phyloP scores from a whole-genome alignment of 2,888 invertebrate genomes.

The Perithous albicinctus region DNA sequence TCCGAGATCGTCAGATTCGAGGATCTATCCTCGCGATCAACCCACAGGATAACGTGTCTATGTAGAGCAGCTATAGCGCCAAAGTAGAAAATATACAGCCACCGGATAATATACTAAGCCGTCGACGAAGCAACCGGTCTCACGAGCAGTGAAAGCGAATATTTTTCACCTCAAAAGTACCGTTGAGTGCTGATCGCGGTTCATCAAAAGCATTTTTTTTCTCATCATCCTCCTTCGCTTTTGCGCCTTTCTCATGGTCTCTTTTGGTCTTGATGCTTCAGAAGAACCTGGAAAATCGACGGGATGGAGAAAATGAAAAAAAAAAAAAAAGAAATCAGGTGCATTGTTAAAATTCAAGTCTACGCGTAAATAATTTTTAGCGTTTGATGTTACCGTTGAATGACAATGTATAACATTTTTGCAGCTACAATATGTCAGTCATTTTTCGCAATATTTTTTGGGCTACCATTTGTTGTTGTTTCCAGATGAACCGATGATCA shows the following conservation, averaged over 20 bases:
- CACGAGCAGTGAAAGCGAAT: constrained; percentile 20
- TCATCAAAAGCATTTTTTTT: constrained; percentile 63
- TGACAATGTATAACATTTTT: too few relatives aligned
- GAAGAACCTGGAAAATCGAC: neutral
- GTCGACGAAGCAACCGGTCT: neutral
- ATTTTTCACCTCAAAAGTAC: constrained; percentile 40
- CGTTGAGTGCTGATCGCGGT: constrained; percentile 58
- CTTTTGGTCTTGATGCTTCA: neutral
- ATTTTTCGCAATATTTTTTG: too few relatives aligned
- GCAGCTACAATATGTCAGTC: too few relatives aligned
- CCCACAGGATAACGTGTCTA: constrained; percentile 69
- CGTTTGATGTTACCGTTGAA: too few relatives aligned
- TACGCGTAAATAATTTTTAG: too few relatives aligned
- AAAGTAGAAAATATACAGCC: constrained; percentile 11
- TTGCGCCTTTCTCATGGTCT: constrained; percentile 21
- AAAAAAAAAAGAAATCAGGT: too few relatives aligned
- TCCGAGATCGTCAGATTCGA: constrained; percentile 61
- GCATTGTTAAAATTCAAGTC: too few relatives aligned
- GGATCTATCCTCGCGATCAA: constrained; percentile 68
- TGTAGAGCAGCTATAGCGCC: constrained; percentile 66
- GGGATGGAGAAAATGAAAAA: neutral
- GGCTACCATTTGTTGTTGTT: too few relatives aligned
- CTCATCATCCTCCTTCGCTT: constrained; percentile 16
- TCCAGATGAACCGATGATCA: too few relatives aligned
- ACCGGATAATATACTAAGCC: constrained; percentile 14